Percentiles rank a stretch among this genome's conserved stretches.
Conservation (phyloP, 37 sponge, comb jelly and placozoan genomes). For the Crambe crambe region DNA sequence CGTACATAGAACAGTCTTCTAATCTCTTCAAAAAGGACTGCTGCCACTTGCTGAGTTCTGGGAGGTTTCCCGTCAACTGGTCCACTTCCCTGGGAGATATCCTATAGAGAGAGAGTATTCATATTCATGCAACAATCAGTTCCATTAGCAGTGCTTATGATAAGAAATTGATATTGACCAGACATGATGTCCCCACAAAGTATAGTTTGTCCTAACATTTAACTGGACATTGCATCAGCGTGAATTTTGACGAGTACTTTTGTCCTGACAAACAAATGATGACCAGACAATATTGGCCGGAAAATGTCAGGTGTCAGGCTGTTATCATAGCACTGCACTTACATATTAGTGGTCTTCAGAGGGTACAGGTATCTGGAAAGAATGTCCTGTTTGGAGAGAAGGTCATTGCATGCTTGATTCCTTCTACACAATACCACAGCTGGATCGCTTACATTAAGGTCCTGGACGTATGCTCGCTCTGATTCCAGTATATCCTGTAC, state of each 20-base stretch:
- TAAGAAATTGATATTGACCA: too few species aligned
- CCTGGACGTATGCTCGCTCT: constrained; percentile 67
- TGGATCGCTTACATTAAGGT: constrained; percentile 72
- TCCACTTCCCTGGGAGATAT: constrained; percentile 42
- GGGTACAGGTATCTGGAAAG: constrained; percentile 66
- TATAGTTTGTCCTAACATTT: too few species aligned
- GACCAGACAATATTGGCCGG: too few species aligned
- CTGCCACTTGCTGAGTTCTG: constrained; percentile 64
- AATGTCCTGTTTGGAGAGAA: constrained; percentile 34
- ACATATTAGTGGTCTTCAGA: constrained; percentile 71
- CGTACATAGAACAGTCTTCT: constrained; percentile 58
- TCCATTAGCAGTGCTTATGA: too few species aligned
- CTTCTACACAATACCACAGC: background rate
- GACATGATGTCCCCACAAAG: too few species aligned
- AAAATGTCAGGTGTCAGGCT: too few species aligned
- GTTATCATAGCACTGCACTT: too few species aligned
- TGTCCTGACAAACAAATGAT: too few species aligned
- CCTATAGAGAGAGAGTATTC: too few species aligned
- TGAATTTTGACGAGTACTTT: too few species aligned
- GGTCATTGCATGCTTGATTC: background rate
- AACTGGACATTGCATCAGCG: too few species aligned
- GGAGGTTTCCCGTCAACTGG: constrained; percentile 61
- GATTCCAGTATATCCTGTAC: constrained; percentile 74
- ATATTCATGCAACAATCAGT: too few species aligned
- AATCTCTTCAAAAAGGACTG: constrained; percentile 52